Evolutionary conservation across 1,140 invertebrate genomes (phyloP), one percentile per base, ranked within the genome.

Genomic region (Trachymyrmex cornetzi): DNA sequence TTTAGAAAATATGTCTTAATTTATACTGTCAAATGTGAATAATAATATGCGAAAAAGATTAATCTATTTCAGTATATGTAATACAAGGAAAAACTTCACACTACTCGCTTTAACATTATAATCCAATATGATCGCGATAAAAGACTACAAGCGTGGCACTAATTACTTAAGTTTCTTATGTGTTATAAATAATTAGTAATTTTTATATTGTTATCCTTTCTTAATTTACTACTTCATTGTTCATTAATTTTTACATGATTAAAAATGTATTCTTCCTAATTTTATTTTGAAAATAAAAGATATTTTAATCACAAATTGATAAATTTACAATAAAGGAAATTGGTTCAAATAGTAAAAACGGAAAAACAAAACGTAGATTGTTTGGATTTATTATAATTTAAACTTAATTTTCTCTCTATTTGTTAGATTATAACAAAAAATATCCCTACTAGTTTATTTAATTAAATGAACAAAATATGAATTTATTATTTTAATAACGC

Each of bases 401-500:
- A 48, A 44, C 6, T 69, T 30, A 1, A 27, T 1, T 27, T 55
- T n/a, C 53, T 55, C 7, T 1, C 16, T 30, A 53, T 16, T 30
- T 71, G 24, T 27, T 53, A 72, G 0, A 27, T 19, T 71, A 5
- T 24, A 53, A 53, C 4, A 12, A 74, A 50, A 30, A 6, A 50
- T 14, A 2, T 6, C 2, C 5, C n/a, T 34, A 27, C 19, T 53
- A 53, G n/a, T 50, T 72, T 53, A 55, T 55, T n/a, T 74, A 11
- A 34, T 74, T 22, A 55, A 72, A 53, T 27, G 24, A 6, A 6
- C 11, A 6, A 11, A 14, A 19, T 50, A n/a, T 66, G 2, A 34
- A 6, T 55, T 38, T 50, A 74, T 72, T 12, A 69, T 75, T 75
- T 75, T 75, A 59, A 34, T 22, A 53, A 53, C 4, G 9, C 2